phyloP scores from a whole-genome alignment of 2,113 vertebrate genomes.

The Petrocephalus zakoni region DNA sequence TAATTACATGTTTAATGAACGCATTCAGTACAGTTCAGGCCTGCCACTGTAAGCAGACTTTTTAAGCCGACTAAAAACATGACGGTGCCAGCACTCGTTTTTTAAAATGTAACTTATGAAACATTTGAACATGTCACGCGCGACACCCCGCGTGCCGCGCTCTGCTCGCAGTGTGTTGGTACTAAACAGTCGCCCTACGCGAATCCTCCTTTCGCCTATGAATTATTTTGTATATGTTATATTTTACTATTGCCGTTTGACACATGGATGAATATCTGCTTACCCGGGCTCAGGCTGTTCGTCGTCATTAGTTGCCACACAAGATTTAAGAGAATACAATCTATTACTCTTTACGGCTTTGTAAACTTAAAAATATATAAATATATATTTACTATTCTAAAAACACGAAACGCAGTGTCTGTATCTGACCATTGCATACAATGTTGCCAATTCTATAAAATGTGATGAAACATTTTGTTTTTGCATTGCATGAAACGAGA shows the following conservation, averaged over 20 bases:
- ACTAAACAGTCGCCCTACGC: background rate
- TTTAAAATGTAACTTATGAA: background rate
- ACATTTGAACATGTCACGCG: background rate
- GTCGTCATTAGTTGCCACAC: constrained; percentile 1
- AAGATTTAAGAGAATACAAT: constrained; percentile 21
- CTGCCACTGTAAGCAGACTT: constrained; percentile 18
- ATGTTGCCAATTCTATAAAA: constrained; percentile 64
- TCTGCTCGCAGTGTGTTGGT: background rate
- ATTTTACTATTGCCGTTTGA: constrained; percentile 11
- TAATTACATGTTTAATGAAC: constrained; percentile 42
- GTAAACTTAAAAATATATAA: constrained; percentile 29
- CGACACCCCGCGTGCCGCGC: background rate
- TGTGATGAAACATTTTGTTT: constrained; percentile 65
- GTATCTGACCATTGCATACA: constrained; percentile 57
- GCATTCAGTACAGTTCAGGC: background rate
- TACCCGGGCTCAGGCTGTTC: background rate
- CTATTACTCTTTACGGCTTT: constrained; percentile 42
- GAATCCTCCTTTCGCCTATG: background rate
- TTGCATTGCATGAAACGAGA: constrained; percentile 65
- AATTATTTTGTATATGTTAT: background rate
- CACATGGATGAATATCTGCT: constrained; percentile 13
- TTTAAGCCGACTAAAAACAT: background rate
- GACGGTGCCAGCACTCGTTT: background rate
- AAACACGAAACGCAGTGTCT: constrained; percentile 55
- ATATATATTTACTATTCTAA: constrained; percentile 46